Evolutionary conservation across 1,140 invertebrate genomes (phyloP).

Genomic region (Aphis gossypii): DNA sequence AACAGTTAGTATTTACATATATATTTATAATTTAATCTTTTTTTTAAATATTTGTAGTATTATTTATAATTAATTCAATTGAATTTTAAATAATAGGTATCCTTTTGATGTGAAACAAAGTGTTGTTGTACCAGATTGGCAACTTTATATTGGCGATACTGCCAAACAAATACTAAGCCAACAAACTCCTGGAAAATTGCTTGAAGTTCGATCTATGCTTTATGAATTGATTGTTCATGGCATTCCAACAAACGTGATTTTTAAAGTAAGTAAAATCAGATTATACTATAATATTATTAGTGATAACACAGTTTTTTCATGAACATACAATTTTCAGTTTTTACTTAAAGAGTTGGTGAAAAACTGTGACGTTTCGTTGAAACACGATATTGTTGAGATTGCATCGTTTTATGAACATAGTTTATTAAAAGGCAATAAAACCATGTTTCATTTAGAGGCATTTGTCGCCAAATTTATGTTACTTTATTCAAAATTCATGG

Average conservation of each 20-base stretch:
- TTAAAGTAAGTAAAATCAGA: conserved; percentile 68
- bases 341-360: conserved; percentile 84
- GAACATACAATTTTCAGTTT: conserved; percentile 66
- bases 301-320: background rate
- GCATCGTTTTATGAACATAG: conserved; percentile 92
- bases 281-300: background rate
- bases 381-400: conserved; percentile 81
- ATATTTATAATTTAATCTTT: background rate
- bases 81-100: conserved; percentile 68
- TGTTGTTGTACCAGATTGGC: conserved; percentile 92
- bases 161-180: conserved; percentile 87
- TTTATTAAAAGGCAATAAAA: conserved; percentile 87
- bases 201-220: conserved; percentile 84
- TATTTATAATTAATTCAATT: conserved; percentile 6
- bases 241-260: conserved; percentile 93
- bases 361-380: conserved; percentile 90
- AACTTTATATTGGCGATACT: conserved; percentile 85
- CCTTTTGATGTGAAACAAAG: conserved; percentile 85
- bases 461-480: conserved; percentile 97
- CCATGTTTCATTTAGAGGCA: conserved; percentile 96
- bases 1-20: conserved; percentile 71
- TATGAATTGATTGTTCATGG: conserved; percentile 95
- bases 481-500: conserved; percentile 87
- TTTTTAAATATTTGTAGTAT: background rate
- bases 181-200: conserved; percentile 84